Evolutionary conservation across 2,888 invertebrate species (phyloP).

Genomic region (Onthophagus sagittarius): DNA sequence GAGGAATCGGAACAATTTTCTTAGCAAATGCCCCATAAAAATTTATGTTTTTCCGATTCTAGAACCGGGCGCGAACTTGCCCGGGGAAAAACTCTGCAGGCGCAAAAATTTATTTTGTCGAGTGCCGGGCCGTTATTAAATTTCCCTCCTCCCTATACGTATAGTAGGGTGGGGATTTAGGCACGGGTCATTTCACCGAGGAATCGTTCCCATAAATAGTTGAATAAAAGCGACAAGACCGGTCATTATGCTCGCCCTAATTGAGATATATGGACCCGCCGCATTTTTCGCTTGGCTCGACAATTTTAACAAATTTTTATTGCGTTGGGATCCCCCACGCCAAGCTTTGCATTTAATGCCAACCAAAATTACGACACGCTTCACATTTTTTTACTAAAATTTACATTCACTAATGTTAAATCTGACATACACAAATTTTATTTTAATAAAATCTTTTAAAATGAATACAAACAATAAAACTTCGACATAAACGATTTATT

Average conservation of each 20-base stretch:
- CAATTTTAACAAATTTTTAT: conserved; percentile 22
- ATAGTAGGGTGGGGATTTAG: conserved; percentile 28
- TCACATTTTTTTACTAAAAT: not conserved
- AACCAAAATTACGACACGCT: not conserved
- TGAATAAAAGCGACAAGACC: conserved; percentile 33
- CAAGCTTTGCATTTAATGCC: not conserved
- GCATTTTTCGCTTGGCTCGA: conserved; percentile 26
- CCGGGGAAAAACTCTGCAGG: not conserved
- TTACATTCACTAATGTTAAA: not conserved
- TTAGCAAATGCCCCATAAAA: conserved; percentile 43
- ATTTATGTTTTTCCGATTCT: conserved; percentile 42
- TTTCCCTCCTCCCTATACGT: conserved; percentile 9
- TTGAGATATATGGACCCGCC: conserved; percentile 32
- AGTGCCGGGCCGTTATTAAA: not conserved
- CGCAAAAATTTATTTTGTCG: not conserved
- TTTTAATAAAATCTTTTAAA: no score
- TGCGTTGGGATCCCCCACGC: conserved; percentile 3
- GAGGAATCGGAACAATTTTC: conserved; percentile 41
- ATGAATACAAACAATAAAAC: no score
- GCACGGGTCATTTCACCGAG: conserved; percentile 36
- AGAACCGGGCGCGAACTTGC: conserved; percentile 24
- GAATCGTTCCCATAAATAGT: conserved; percentile 38
- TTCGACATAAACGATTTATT: no score
- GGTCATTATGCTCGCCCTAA: conserved; percentile 33
- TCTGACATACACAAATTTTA: no score